Evolutionary conservation across 2,888 invertebrate genomes (phyloP), one percentile per base, ranked within the genome.

Genomic region (Petrolisthes manimaculis): DNA sequence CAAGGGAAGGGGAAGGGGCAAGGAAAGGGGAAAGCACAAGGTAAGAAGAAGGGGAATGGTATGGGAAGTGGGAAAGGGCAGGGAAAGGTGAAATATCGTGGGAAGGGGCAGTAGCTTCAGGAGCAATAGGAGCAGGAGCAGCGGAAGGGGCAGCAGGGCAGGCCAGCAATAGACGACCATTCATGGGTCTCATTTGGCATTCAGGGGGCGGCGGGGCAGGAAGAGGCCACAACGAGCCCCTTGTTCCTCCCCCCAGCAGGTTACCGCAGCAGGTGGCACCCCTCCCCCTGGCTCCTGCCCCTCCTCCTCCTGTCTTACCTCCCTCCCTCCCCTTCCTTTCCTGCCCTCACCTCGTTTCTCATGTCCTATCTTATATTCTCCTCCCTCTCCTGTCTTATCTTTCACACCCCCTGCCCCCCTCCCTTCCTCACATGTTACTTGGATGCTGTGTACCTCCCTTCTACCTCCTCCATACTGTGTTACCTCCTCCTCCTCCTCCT

Each of bases 141-240:
- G 61, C 61, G 61, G 61, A 61, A 61, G 61, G 61, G 61, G 61
- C 14, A 61, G 61, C 61, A 61, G 61, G 61, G 61, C 8, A 14
- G 6, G 61, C 8, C 14, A 14, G 61, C 77, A 75, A 84, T 84
- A 84, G 84, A 84, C 78, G 84, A 78, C 84, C 84, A 78, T 84
- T 86, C 80, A 79, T 53, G 55, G 81, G 9, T 74, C 75, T 81
- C 86, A 86, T 81, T 86, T 86, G 81, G 86, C 86, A 86, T 86
- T 86, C 86, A 86, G 71, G 86, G 80, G 79, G 86, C 80, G 74
- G 80, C 55, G 80, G 79, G 56, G 56, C 74, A 74, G 84, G 74
- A 84, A 74, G 55, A 78, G 37, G 51, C 67, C 77, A 78, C 86
- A 86, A 86, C 74, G 74, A 81, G 74, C 56, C 55, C 81, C 74